Evolutionary conservation across 2,113 vertebrate species (phyloP), one percentile per base, ranked within the genome.

Genomic region (Varanus komodoensis): DNA sequence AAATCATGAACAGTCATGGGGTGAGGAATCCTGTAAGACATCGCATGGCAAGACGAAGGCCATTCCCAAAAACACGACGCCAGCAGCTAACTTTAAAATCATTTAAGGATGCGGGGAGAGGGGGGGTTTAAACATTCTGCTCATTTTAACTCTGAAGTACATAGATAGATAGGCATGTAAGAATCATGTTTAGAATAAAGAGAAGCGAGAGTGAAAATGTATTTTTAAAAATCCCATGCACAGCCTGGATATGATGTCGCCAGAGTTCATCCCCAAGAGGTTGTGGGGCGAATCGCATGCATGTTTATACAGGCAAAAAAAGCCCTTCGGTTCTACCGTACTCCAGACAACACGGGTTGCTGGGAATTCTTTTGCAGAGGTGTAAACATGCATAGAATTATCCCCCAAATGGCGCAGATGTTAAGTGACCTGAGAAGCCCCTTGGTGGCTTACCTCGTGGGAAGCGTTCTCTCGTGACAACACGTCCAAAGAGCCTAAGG

Each of bases 61-160:
- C 94, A 44, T 95, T 95, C 88, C 94, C 93, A 96, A 94, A 95
- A 93, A 94, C 86, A 94, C 89, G 84, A 91, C 92, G 90, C 91
- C 32, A 94, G 92, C 89, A 95, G 34, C 48, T 61, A 94, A 94
- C 87, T 90, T 92, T 90, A 95, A 84, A 50, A 94, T 93, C 90
- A 95, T 61, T 50, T 38, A 38, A 57, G 81, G 90, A 82, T 44
- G 38, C 38, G 2, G 38, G 38, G 38, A 3, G 38, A 3, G 38
- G 38, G 38, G 38, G 38, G 38, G 38, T 3, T 44, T 44, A 44
- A 44, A 44, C 38, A 44, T 44, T 44, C 38, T 44, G 38, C 38
- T 44, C 38, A 44, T 44, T 44, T 44, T 44, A 44, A 44, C 38
- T 44, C 38, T 19, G 6, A 75, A 38, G n/a, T 54, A 93, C 86